Base-by-base conservation (phyloP, 2,797 vertebrate species). In the Neoniphon sammara region DNA sequence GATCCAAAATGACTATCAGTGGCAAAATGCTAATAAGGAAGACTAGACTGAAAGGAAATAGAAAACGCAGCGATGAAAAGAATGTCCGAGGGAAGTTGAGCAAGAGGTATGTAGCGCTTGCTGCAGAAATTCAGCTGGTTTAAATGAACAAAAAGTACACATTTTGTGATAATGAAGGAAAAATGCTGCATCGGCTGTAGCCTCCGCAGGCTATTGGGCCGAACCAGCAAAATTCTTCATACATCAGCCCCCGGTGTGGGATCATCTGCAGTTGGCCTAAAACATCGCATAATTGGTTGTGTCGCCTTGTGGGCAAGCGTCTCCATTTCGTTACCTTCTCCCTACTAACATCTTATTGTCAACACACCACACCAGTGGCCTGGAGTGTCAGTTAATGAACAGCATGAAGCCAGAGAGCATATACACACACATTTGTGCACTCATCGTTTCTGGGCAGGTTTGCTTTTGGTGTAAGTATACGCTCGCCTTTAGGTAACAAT, bases 241-340 rank as follows among this genome's bases (percentile, higher is more conserved):
- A 9, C 55, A 65, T 68, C 74, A 57, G 66, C 36, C 25, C 17
- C 53, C 10, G 9, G 76, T 46, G 63, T 50, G 70, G 30, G 53
- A 72, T 66, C 34, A 5, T 9, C 3, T n/a, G 39, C 39, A 60
- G 61, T 58, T 65, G 31, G 73, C 67, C 68, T 9, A 39, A 66
- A 61, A 21, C 27, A 60, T 77, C 42, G 47, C 66, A 30, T 69
- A 79, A 87, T 83, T 77, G 80, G 64, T n/a, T 81, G 69, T 75
- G 58, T 62, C 75, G 50, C 27, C 70, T 66, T 74, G 50, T 72
- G 76, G 73, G 64, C 59, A 78, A 81, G 75, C 66, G 75, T 8
- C 52, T 80, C 68, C 15, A 50, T 53, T 63, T 68, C 53, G 70
- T 83, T 91, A 83, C 74, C 78, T 72, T 80, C 67, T 65, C 52